Conservation (phyloP, 2,113 vertebrate species). For the Hippocampus abdominalis region DNA sequence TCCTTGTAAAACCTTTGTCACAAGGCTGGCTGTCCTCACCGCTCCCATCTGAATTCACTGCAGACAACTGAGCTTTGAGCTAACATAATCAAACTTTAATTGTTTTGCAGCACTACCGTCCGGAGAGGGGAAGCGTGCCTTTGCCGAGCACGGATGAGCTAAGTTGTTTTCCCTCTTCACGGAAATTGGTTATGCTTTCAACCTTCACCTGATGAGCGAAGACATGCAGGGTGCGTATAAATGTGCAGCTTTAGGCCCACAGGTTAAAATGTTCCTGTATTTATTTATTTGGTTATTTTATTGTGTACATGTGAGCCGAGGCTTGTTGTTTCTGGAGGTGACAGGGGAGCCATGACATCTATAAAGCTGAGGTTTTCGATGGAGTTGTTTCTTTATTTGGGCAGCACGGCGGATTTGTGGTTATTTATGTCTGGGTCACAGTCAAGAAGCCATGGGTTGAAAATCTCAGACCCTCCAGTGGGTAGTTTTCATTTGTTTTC, state of each 20-base stretch:
- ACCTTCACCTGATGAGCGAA: slow-evolving; percentile 14
- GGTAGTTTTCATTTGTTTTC: too few species aligned
- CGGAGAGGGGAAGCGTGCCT: slow-evolving; percentile 20
- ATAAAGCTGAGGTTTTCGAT: too few species aligned
- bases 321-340: too few species aligned
- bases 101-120: slow-evolving; percentile 29
- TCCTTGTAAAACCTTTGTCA: slow-evolving; percentile 6
- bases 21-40: background rate
- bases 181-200: slow-evolving; percentile 15
- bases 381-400: too few species aligned
- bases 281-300: slow-evolving; percentile 1
- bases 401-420: too few species aligned
- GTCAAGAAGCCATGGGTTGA: too few species aligned
- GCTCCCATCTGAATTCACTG: background rate
- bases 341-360: too few species aligned
- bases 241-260: background rate
- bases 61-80: slow-evolving; percentile 16
- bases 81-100: slow-evolving; percentile 44
- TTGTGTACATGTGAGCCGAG: background rate
- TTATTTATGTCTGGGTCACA: too few species aligned
- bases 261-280: background rate
- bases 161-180: slow-evolving; percentile 12
- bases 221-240: slow-evolving; percentile 10
- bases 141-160: slow-evolving; percentile 12
- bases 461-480: too few species aligned